Evolutionary conservation across 2,797 vertebrate genomes (phyloP).

Genomic region (Hoplostethus atlanticus): DNA sequence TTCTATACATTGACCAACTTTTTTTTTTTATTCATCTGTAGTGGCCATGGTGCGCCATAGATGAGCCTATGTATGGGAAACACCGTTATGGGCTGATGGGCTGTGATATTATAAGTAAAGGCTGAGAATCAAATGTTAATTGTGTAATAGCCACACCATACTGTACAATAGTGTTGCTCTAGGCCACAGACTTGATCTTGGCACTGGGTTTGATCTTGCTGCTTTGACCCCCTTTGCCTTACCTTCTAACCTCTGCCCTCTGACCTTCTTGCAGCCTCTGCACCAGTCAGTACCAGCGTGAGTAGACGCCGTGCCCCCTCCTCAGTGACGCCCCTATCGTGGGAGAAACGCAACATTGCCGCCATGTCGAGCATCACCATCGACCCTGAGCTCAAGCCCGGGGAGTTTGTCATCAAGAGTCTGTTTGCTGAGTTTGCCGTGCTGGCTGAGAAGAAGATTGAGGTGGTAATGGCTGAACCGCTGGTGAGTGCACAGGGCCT

Average conservation of each 20-base stretch:
- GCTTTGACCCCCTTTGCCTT: constrained; percentile 31
- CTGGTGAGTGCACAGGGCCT: constrained; percentile 89
- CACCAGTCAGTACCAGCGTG: constrained; percentile 89
- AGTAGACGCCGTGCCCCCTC: constrained; percentile 91
- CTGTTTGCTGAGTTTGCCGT: constrained; percentile 99
- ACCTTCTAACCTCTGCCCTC: constrained; percentile 51
- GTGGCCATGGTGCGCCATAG: too few relatives aligned
- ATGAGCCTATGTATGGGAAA: too few relatives aligned
- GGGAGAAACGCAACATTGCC: constrained; percentile 89
- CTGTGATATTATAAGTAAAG: too few relatives aligned
- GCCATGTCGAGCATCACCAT: constrained; percentile 99
- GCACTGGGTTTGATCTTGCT: constrained; percentile 28
- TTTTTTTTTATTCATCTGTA: too few relatives aligned
- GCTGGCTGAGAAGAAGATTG: constrained; percentile 99
- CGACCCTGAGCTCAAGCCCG: constrained; percentile 99
- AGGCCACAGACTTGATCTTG: too few relatives aligned
- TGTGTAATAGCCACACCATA: background rate
- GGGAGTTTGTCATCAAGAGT: constrained; percentile 99
- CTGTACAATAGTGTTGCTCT: constrained; percentile 18
- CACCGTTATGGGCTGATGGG: too few relatives aligned
- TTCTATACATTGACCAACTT: too few relatives aligned
- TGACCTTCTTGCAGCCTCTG: constrained; percentile 85
- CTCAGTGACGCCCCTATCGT: constrained; percentile 85
- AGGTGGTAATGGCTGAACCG: constrained; percentile 99
- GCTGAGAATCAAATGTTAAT: too few relatives aligned